A percentile compares a stretch with the other conserved stretches of the same genome.
These are phyloP conservation scores for Stenodema calcarata DNA, from an alignment of 2,888 invertebrate species.

Conservation along the genomic window DNA sequence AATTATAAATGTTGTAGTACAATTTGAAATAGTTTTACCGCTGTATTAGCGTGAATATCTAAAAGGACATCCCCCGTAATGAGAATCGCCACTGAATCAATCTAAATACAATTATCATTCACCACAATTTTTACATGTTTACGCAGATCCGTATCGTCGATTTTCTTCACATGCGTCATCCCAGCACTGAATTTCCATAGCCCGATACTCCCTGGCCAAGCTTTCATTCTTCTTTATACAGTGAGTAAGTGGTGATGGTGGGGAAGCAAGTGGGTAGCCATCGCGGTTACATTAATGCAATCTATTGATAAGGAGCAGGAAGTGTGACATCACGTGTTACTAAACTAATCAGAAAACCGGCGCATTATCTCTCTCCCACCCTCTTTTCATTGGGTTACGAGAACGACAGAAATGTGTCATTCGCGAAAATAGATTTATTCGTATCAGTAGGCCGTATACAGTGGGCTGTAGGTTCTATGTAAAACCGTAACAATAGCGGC, in stretches of 20 bases:
- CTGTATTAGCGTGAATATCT: too few species aligned
- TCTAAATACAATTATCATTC: too few species aligned
- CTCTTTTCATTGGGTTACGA: not conserved
- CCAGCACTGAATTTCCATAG: not conserved
- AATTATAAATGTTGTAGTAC: too few species aligned
- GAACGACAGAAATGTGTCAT: not conserved
- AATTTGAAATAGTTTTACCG: too few species aligned
- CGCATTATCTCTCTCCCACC: not conserved
- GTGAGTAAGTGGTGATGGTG: too few species aligned
- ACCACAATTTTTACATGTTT: too few species aligned
- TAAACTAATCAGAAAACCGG: not conserved
- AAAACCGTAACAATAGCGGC: too few species aligned
- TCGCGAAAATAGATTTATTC: not conserved
- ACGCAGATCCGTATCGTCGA: too few species aligned
- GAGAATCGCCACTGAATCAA: too few species aligned
- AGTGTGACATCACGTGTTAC: not conserved
- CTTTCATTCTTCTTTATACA: not conserved
- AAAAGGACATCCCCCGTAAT: too few species aligned
- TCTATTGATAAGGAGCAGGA: constrained; percentile 1
- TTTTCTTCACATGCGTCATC: not conserved
- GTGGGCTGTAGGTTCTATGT: not conserved
- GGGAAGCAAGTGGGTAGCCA: not conserved
- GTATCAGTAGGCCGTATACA: not conserved
- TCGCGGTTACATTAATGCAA: not conserved
- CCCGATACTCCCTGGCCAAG: not conserved